Percentiles rank a stretch among this genome's conserved stretches.
Conservation (phyloP, 2,797 vertebrate genomes). For the Macropus fuliginosus region DNA sequence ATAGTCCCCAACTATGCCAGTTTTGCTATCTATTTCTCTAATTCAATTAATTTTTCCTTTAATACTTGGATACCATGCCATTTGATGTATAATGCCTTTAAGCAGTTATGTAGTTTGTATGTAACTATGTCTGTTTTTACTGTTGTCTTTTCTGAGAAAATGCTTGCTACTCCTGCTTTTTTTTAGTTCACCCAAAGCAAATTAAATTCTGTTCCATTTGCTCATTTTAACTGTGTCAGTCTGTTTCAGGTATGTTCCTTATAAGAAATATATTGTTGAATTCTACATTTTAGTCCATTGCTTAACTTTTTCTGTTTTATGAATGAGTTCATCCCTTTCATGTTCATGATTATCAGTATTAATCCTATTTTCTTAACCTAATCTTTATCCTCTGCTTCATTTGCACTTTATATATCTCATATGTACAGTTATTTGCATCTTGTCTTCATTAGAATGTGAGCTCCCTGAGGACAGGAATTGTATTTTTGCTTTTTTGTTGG, state of each 20-base stretch:
- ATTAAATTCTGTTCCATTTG: neutral
- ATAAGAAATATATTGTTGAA: neutral
- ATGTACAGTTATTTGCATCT: neutral
- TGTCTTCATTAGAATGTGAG: neutral
- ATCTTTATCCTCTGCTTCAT: neutral
- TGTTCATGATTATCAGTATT: neutral
- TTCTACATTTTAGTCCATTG: neutral
- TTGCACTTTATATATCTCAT: neutral
- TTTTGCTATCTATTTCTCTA: neutral
- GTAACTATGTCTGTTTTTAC: neutral
- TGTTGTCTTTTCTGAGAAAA: neutral
- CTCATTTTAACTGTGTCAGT: neutral
- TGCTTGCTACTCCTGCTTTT: neutral
- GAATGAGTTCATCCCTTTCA: neutral
- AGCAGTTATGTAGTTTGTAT: neutral
- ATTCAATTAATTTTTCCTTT: neutral
- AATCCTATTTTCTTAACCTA: neutral
- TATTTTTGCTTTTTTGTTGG: neutral
- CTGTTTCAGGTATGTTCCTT: neutral
- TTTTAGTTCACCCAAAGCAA: neutral
- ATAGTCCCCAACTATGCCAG: neutral
- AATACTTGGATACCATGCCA: neutral
- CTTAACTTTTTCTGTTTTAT: neutral
- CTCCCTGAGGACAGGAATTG: neutral
- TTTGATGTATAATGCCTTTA: neutral